phyloP scores from a whole-genome alignment of 2,113 vertebrate genomes.

The Speoplatyrhinus poulsoni region DNA sequence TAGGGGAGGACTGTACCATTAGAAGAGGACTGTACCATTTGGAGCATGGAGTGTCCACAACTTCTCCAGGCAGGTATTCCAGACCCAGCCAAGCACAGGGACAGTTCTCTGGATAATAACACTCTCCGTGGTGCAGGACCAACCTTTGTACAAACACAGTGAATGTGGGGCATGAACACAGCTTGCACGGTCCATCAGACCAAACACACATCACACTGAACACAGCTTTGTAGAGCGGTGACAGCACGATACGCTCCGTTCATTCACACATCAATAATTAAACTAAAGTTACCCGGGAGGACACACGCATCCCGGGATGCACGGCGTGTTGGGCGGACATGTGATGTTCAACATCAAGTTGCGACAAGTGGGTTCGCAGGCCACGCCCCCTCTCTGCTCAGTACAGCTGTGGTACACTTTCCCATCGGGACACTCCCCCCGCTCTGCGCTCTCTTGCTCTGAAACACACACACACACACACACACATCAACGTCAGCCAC shows the following conservation, averaged over 20 bases:
- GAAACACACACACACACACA: conserved; percentile 14
- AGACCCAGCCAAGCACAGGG: conserved; percentile 95
- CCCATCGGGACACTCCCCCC: conserved; percentile 85
- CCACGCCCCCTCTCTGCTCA: conserved; percentile 85
- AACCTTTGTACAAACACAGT: conserved; percentile 74
- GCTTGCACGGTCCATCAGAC: conserved; percentile 2
- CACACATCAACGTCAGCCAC: conserved; percentile 32
- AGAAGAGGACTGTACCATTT: conserved; percentile 82
- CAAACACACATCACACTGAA: too few relatives aligned
- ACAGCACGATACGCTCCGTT: background rate
- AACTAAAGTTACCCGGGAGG: conserved; percentile 82
- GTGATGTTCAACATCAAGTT: conserved; percentile 98
- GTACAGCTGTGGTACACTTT: conserved; percentile 94
- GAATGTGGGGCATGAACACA: conserved; percentile 19
- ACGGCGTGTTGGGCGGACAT: conserved; percentile 89
- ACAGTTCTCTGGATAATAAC: conserved; percentile 94
- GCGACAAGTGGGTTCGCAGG: conserved; percentile 89
- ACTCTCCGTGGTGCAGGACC: conserved; percentile 90
- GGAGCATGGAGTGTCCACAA: conserved; percentile 91
- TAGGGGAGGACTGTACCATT: background rate
- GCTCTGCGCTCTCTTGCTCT: conserved; percentile 77
- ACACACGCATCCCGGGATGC: conserved; percentile 92
- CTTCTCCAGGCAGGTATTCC: conserved; percentile 93
- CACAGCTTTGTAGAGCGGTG: too few relatives aligned
- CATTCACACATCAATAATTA: background rate